A percentile compares a stretch with the other conserved stretches of the same genome.
Evolutionary conservation across 2,888 invertebrate genomes (phyloP).

Genomic region (Galerucella calmariensis): DNA sequence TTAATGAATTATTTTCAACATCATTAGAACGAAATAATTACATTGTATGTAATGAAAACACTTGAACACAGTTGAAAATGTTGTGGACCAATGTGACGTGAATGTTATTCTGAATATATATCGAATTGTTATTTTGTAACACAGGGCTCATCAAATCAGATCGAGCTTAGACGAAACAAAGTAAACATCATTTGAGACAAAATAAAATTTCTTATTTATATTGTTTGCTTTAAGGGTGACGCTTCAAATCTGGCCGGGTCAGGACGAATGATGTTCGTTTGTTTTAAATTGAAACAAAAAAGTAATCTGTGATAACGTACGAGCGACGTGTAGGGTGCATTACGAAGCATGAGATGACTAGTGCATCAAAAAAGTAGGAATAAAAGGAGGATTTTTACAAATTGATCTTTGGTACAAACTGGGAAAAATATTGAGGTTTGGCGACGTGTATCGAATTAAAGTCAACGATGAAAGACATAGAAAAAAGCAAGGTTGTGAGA

Average conservation of each 20-base stretch:
- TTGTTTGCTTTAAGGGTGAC: conserved; percentile 50
- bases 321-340: conserved; percentile 34
- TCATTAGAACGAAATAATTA: too few species aligned
- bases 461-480: too few species aligned
- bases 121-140: too few species aligned
- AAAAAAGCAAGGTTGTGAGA: too few species aligned
- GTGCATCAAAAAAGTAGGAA: conserved; percentile 19
- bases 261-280: conserved; percentile 49
- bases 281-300: conserved; percentile 56
- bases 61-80: too few species aligned
- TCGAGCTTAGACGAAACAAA: neutral
- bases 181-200: conserved; percentile 36
- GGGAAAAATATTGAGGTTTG: too few species aligned
- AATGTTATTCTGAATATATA: too few species aligned
- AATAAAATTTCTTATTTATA: conserved; percentile 53
- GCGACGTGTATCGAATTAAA: too few species aligned
- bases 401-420: neutral
- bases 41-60: too few species aligned
- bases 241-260: conserved; percentile 40
- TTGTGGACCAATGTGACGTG: too few species aligned
- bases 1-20: too few species aligned
- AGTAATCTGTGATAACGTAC: conserved; percentile 55
- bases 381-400: neutral
- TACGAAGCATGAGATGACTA: conserved; percentile 26
- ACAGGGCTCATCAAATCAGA: too few species aligned